phyloP scores from a whole-genome alignment of 2,113 vertebrate species.

The Mastomys natalensis region DNA sequence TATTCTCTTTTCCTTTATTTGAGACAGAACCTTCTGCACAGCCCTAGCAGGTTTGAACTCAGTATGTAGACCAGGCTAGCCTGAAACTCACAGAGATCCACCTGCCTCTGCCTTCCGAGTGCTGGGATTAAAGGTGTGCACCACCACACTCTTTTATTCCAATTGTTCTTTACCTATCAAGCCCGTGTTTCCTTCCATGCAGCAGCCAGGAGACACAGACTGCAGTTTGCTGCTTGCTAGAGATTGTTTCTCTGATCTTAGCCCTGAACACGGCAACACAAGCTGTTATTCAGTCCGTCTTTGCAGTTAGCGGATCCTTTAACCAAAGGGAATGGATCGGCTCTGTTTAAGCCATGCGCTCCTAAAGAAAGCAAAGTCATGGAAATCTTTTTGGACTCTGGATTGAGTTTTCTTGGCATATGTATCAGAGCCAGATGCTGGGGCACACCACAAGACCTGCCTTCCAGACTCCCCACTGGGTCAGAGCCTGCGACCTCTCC shows the following conservation, averaged over 20 bases:
- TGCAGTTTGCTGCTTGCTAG: not conserved
- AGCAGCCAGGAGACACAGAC: not conserved
- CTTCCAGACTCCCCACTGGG: not conserved
- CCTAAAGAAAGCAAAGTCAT: constrained; percentile 41
- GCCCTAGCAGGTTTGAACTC: not conserved
- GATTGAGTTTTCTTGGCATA: not conserved
- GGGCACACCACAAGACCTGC: constrained; percentile 20
- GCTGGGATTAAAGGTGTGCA: not conserved
- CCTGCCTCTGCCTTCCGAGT: not conserved
- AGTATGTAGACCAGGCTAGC: not conserved
- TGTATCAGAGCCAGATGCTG: constrained; percentile 49
- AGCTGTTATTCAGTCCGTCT: not conserved
- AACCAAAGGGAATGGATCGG: not conserved
- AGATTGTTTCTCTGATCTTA: not conserved
- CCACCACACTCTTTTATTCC: not conserved
- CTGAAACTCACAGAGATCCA: not conserved
- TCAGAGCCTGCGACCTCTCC: not conserved
- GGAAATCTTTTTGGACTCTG: not conserved
- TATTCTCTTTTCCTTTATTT: not conserved
- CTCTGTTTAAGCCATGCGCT: constrained; percentile 17
- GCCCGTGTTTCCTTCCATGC: not conserved
- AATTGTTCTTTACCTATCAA: not conserved
- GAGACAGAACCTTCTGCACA: not conserved
- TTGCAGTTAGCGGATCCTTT: not conserved
- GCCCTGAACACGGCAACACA: not conserved